Conservation (phyloP, 2,797 vertebrate genomes). For the Artibeus jamaicensis region DNA sequence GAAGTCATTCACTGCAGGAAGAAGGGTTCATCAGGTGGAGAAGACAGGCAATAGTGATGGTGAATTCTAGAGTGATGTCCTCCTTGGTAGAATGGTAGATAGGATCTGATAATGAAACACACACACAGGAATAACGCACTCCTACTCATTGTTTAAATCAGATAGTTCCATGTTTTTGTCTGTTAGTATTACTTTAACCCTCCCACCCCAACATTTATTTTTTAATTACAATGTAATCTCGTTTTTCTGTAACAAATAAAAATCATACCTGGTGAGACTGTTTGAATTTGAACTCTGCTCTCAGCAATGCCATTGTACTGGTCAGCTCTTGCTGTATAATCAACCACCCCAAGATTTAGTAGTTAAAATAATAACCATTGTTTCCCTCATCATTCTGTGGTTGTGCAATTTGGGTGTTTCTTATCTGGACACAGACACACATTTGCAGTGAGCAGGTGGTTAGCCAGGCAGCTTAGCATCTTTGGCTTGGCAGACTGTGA, state of each 20-base stretch:
- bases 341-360: background rate
- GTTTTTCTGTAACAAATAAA: background rate
- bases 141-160: background rate
- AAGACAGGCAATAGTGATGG: background rate
- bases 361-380: background rate
- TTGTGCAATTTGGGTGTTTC: background rate
- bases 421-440: background rate
- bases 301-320: background rate
- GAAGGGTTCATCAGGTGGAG: background rate
- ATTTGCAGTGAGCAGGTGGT: background rate
- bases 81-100: background rate
- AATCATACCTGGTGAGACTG: background rate
- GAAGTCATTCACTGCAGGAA: background rate
- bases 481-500: background rate
- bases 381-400: background rate
- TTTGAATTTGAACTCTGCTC: background rate
- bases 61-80: background rate
- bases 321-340: background rate
- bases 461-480: background rate
- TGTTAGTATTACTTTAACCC: background rate
- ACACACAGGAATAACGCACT: background rate
- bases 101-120: background rate
- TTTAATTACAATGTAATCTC: constrained; percentile 11
- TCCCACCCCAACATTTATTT: background rate
- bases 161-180: background rate